Conservation (phyloP, 2,797 vertebrate genomes). For the Clarias pachynema region DNA sequence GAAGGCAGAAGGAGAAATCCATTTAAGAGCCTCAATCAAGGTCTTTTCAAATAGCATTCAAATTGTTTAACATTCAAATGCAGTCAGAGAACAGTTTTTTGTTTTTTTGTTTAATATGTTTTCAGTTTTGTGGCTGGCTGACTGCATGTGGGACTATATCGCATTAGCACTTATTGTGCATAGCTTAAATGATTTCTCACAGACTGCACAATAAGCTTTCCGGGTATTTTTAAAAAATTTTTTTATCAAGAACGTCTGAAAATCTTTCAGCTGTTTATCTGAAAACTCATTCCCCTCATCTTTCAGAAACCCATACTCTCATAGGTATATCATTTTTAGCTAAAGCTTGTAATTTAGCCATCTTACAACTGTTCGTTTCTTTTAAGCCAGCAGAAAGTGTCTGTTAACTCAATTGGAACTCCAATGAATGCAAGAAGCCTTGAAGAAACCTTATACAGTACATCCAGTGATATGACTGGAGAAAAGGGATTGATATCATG, state of each 20-base stretch:
- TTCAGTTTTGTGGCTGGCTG: neutral
- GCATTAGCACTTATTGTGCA: constrained; percentile 21
- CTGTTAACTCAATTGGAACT: neutral
- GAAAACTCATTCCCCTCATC: neutral
- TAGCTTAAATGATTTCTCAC: constrained; percentile 2
- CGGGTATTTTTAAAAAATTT: neutral
- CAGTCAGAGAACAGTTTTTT: neutral
- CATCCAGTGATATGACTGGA: constrained; percentile 9
- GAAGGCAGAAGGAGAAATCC: neutral
- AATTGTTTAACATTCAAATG: neutral
- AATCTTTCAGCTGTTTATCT: constrained; percentile 7
- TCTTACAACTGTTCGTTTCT: neutral
- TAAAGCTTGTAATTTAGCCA: constrained; percentile 6
- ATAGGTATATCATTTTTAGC: constrained; percentile 15
- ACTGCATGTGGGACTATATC: constrained; percentile 14
- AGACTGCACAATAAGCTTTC: constrained; percentile 18
- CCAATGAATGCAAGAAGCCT: neutral
- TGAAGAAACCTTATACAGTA: constrained; percentile 9
- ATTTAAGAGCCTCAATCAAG: constrained; percentile 2
- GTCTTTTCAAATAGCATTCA: constrained; percentile 11
- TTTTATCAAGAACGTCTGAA: constrained; percentile 9
- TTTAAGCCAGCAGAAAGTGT: neutral
- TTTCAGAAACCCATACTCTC: neutral
- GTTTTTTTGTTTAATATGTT: neutral
- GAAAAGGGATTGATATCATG: neutral